Base-by-base conservation (phyloP, 2,797 vertebrate species). In the Halcyon smyrnensis region DNA sequence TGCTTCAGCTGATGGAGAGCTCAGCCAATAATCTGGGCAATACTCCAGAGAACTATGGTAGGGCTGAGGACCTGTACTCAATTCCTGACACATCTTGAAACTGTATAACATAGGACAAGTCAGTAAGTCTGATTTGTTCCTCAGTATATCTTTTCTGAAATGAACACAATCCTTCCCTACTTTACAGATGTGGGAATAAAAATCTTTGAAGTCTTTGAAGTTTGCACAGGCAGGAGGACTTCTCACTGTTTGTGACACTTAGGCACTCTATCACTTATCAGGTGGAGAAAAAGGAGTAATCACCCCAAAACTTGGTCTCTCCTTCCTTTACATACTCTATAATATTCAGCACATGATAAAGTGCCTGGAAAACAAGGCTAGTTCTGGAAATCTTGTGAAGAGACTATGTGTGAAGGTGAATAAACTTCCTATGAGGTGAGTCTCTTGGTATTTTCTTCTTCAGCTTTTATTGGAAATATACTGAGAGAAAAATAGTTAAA, bases 11-110 rank as follows among this genome's bases (percentile, higher is more conserved):
- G 60, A 90, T 2, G 2, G 80, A 88, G 32, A 87, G 41, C 16
- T 89, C 63, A 93, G 67, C 41, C 71, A 84, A 83, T 95, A 94
- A 95, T 84, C 83, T 39, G 2, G 25, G 68, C 39, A 74, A 82
- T 93, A 70, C 90, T 87, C 90, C 34, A 46, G 69, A 91, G 89
- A 81, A 53, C 67, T 53, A 59, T 17, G 30, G 63, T 73, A 96
- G 74, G 81, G 63, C 56, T 77, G 43, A 84, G 41, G n/a, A 93
- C 20, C 43, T 76, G n/a, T 39, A 57, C 45, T 95, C 62, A 93
- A 91, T 93, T 96, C 79, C 43, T 90, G 76, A 65, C 87, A 94
- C 89, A 90, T 76, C 70, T 67, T 48, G 76, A 81, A 90, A 85
- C 57, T 45, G 45, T 89, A 56, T 81, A 95, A 92, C 68, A 71